phyloP scores from a whole-genome alignment of 2,888 invertebrate genomes.

The Drosophila basisetae region DNA sequence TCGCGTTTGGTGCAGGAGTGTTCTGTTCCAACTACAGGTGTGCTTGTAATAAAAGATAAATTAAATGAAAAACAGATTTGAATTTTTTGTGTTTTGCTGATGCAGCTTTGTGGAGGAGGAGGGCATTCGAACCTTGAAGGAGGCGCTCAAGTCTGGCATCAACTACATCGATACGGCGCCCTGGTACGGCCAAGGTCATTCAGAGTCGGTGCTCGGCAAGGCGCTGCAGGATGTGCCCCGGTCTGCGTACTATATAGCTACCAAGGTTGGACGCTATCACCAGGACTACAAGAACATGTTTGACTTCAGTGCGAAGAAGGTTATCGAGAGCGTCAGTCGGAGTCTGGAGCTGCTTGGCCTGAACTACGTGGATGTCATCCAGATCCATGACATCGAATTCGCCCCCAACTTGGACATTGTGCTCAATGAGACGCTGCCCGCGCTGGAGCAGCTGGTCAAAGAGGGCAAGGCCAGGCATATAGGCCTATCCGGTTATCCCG shows the following conservation, averaged over 20 bases:
- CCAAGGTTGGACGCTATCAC: slow-evolving; percentile 95
- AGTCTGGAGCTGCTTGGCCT: slow-evolving; percentile 91
- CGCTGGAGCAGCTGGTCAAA: slow-evolving; percentile 90
- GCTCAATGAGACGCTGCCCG: slow-evolving; percentile 94
- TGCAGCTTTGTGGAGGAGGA: slow-evolving; percentile 88
- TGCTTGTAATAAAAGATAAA: slow-evolving; percentile 1
- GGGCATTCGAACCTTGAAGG: slow-evolving; percentile 89
- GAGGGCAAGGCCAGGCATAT: slow-evolving; percentile 91
- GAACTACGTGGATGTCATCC: slow-evolving; percentile 94
- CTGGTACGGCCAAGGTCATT: slow-evolving; percentile 95
- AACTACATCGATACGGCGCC: slow-evolving; percentile 97
- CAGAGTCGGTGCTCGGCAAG: slow-evolving; percentile 93
- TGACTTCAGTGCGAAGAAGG: slow-evolving; percentile 92
- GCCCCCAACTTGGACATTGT: slow-evolving; percentile 91
- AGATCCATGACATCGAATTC: slow-evolving; percentile 98
- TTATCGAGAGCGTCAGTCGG: slow-evolving; percentile 90
- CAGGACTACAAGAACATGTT: slow-evolving; percentile 90
- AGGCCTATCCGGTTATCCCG: slow-evolving; percentile 94
- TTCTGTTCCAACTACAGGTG: slow-evolving; percentile 90
- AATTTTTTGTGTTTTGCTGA: background rate
- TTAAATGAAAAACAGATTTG: background rate
- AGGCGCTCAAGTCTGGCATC: slow-evolving; percentile 91
- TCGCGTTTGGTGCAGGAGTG: slow-evolving; percentile 91
- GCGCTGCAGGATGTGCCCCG: slow-evolving; percentile 92
- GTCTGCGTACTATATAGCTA: slow-evolving; percentile 93